Conservation (phyloP, 2,888 invertebrate genomes). For the Chloromyia formosa region DNA sequence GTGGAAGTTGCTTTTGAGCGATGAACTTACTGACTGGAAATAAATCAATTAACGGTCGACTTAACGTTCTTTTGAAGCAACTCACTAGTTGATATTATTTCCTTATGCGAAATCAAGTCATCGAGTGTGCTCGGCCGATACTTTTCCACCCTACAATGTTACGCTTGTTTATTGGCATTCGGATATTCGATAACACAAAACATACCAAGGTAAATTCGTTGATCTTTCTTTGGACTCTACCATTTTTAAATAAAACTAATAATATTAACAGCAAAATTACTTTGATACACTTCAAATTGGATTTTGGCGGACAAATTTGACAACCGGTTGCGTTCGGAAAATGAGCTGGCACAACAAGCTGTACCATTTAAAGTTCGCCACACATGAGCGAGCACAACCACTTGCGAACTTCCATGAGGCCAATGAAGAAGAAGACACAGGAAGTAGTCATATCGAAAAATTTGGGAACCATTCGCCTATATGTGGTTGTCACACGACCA, state of each 20-base stretch:
- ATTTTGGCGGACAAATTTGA: conserved; percentile 18
- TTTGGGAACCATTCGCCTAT: too few species aligned
- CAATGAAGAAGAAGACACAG: too few species aligned
- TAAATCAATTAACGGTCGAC: conserved; percentile 5
- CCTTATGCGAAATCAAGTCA: conserved; percentile 96
- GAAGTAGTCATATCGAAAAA: too few species aligned
- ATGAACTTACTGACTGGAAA: conserved; percentile 85
- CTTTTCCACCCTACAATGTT: conserved; percentile 88
- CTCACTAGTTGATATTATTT: conserved; percentile 94
- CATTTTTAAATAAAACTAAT: background rate
- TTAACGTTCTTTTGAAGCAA: conserved; percentile 32
- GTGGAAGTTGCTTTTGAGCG: conserved; percentile 90
- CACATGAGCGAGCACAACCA: too few species aligned
- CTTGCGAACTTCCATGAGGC: too few species aligned
- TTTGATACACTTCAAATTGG: background rate
- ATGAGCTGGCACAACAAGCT: too few species aligned
- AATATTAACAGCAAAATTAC: background rate
- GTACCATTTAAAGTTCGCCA: too few species aligned
- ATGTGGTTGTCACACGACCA: too few species aligned
- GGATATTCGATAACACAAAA: background rate
- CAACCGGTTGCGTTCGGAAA: conserved; percentile 10
- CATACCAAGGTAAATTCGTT: conserved; percentile 27
- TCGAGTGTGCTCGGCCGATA: conserved; percentile 91
- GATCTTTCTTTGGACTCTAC: conserved; percentile 24
- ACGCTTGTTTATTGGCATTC: background rate